Conservation (phyloP, 2,888 invertebrate species). For the Lepeophtheirus nordmannii region DNA sequence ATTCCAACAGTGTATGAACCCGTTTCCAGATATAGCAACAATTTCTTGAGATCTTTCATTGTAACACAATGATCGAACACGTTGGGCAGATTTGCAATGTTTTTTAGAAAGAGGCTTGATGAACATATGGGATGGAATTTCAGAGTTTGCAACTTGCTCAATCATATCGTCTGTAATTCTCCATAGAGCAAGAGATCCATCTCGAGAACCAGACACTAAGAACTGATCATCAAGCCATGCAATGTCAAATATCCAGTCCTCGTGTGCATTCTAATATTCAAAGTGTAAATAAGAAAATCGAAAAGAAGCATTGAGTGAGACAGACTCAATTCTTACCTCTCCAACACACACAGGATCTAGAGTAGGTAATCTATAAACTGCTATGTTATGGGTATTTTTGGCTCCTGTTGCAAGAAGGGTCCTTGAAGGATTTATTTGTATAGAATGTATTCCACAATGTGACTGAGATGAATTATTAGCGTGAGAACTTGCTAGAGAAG, state of each 20-base stretch:
- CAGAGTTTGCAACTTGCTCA: conserved; percentile 4
- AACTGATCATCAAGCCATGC: conserved; percentile 93
- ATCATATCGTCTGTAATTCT: conserved; percentile 18
- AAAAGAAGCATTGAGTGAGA: neutral
- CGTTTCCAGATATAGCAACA: conserved; percentile 76
- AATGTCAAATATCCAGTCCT: conserved; percentile 81
- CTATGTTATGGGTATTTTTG: conserved; percentile 77
- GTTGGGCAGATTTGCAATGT: conserved; percentile 52
- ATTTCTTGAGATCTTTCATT: conserved; percentile 71
- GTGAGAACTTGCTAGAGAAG: conserved; percentile 52
- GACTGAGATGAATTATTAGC: conserved; percentile 36
- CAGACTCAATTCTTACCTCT: conserved; percentile 40
- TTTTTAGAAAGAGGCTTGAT: conserved; percentile 52
- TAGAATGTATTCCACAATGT: conserved; percentile 72
- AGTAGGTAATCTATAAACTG: conserved; percentile 70
- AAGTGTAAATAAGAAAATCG: neutral
- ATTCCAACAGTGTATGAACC: conserved; percentile 84
- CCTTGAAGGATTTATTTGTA: conserved; percentile 76
- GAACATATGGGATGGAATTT: conserved; percentile 33
- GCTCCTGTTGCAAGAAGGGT: conserved; percentile 81
- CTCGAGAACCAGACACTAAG: conserved; percentile 73
- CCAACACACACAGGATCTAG: conserved; percentile 86
- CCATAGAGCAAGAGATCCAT: conserved; percentile 21
- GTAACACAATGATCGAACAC: conserved; percentile 65
- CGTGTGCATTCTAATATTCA: conserved; percentile 49